Evolutionary conservation across 2,888 invertebrate species (phyloP).

Genomic region (Pristionchus arcanus): DNA sequence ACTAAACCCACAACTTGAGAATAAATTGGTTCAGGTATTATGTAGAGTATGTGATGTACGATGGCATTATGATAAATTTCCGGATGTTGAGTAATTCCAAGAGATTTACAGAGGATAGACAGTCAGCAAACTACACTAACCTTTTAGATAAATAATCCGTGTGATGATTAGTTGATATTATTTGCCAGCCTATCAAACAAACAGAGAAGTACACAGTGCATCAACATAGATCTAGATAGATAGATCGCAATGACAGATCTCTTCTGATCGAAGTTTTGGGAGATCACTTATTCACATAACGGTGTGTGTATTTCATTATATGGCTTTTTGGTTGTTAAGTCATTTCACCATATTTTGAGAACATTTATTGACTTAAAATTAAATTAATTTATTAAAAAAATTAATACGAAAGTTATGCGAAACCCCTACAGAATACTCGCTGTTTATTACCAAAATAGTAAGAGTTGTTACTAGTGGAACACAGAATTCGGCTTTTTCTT

Average conservation of each 20-base stretch:
- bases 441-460: neutral
- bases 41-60: neutral
- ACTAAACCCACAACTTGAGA: neutral
- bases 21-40: neutral
- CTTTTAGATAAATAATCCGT: neutral
- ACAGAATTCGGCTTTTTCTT: neutral
- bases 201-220: neutral
- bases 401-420: too few relatives aligned
- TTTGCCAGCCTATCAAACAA: neutral
- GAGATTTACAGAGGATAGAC: neutral
- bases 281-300: too few relatives aligned
- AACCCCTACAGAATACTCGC: neutral
- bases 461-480: neutral
- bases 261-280: neutral
- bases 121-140: conserved; percentile 1
- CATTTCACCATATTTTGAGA: too few relatives aligned
- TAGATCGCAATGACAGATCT: neutral
- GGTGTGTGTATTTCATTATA: too few relatives aligned
- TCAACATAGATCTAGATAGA: neutral
- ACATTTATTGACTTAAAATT: neutral
- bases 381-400: neutral
- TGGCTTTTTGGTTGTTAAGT: too few relatives aligned
- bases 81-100: neutral
- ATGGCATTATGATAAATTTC: neutral
- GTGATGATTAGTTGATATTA: neutral